A percentile compares a stretch with the other conserved stretches of the same genome.
These are phyloP conservation scores for Megathymus violae DNA, from an alignment of 1,140 invertebrate species.

Conservation along the genomic window DNA sequence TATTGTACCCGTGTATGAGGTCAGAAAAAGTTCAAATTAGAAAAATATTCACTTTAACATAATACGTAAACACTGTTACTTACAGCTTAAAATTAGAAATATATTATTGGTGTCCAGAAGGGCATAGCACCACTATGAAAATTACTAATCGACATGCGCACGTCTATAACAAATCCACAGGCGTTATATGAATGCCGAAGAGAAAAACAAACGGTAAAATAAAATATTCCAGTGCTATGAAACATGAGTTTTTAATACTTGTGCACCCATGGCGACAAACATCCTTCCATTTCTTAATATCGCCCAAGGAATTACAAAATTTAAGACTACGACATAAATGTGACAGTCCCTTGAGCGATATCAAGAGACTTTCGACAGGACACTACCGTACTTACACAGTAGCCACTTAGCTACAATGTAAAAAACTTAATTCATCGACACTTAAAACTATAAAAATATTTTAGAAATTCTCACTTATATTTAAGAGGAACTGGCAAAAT, in stretches of 20 bases:
- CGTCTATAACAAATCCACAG: constrained; percentile 55
- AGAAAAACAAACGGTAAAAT: constrained; percentile 47
- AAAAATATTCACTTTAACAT: constrained; percentile 32
- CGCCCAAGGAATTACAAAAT: constrained; percentile 8
- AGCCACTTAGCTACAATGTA: constrained; percentile 55
- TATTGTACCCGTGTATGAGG: constrained; percentile 30
- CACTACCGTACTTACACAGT: constrained; percentile 57
- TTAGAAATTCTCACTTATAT: constrained; percentile 82
- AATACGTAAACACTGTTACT: constrained; percentile 44
- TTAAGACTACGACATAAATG: constrained; percentile 14
- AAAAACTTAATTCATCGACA: constrained; percentile 77
- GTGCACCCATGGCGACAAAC: constrained; percentile 43
- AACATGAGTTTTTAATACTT: constrained; percentile 65
- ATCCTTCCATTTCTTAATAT: constrained; percentile 25
- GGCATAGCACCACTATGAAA: constrained; percentile 72
- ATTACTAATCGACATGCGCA: constrained; percentile 59
- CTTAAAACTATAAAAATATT: constrained; percentile 81
- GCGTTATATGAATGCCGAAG: constrained; percentile 53
- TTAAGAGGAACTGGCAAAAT: constrained; percentile 83
- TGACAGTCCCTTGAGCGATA: constrained; percentile 6
- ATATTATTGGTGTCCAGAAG: constrained; percentile 67
- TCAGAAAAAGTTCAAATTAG: constrained; percentile 32
- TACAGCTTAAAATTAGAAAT: constrained; percentile 67
- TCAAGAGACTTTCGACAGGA: constrained; percentile 12
- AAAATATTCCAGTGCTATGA: constrained; percentile 47